phyloP scores from a whole-genome alignment of 2,113 vertebrate species.

The Petrocephalus microphthalmus region DNA sequence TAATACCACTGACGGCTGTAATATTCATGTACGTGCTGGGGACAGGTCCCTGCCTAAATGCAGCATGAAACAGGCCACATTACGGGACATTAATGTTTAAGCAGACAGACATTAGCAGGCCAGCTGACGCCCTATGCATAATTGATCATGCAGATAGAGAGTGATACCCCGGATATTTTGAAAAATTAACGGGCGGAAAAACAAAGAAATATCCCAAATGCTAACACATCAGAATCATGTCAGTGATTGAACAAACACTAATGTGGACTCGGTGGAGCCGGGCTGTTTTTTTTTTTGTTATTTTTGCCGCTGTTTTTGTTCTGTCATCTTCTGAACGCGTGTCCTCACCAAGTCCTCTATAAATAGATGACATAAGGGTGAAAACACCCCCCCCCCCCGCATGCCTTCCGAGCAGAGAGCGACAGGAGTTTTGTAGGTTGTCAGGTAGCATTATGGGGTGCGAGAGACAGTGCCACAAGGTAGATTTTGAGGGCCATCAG shows the following conservation, averaged over 20 bases:
- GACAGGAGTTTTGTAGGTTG: conserved; percentile 38
- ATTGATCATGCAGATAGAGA: not conserved
- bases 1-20: not conserved
- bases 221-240: not conserved
- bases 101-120: not conserved
- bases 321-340: not conserved
- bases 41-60: not conserved
- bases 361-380: not conserved
- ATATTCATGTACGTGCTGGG: not conserved
- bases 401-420: not conserved
- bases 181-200: not conserved
- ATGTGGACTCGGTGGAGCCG: not conserved
- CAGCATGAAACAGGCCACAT: not conserved
- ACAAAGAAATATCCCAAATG: not conserved
- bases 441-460: conserved; percentile 48
- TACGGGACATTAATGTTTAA: not conserved
- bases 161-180: not conserved
- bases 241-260: not conserved
- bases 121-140: not conserved
- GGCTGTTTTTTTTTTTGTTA: not conserved
- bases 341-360: not conserved
- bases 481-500: not conserved
- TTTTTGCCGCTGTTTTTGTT: not conserved
- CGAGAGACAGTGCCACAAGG: conserved; percentile 38
- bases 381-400: not conserved